phyloP scores from a whole-genome alignment of 2,797 vertebrate species.

The Anisognathus igniventris region DNA sequence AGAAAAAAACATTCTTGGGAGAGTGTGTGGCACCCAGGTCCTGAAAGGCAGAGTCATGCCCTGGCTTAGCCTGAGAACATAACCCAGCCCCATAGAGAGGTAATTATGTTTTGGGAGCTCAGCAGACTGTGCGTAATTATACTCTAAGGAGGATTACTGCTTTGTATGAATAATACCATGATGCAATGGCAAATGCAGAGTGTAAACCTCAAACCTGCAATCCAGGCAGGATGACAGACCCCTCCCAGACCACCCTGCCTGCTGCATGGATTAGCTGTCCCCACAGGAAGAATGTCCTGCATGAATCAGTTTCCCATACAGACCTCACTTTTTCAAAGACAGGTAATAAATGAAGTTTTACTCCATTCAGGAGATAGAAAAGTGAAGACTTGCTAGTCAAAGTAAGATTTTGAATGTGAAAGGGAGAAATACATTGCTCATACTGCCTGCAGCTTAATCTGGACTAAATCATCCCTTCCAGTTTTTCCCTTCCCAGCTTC shows the following conservation, averaged over 20 bases:
- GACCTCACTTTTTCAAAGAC: neutral
- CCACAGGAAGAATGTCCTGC: neutral
- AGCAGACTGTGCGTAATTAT: slow-evolving; percentile 32
- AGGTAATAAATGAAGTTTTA: neutral
- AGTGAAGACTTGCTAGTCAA: neutral
- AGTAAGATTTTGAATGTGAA: neutral
- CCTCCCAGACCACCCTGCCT: neutral
- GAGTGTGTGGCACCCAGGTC: neutral
- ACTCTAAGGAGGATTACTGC: slow-evolving; percentile 14
- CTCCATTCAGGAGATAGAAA: neutral
- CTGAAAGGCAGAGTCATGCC: neutral
- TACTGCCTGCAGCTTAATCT: neutral
- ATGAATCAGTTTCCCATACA: neutral
- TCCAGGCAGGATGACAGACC: neutral
- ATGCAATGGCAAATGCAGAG: neutral
- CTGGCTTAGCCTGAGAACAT: neutral
- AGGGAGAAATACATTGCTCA: neutral
- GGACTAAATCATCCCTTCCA: neutral
- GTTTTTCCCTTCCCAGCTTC: neutral
- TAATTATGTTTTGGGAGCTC: slow-evolving; percentile 25
- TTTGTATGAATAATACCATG: slow-evolving; percentile 4
- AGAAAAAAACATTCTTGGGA: neutral
- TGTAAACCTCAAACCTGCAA: neutral
- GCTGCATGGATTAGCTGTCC: neutral
- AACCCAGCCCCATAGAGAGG: neutral